Conservation (phyloP, 2,888 invertebrate genomes). For the Calliphora vomitoria region DNA sequence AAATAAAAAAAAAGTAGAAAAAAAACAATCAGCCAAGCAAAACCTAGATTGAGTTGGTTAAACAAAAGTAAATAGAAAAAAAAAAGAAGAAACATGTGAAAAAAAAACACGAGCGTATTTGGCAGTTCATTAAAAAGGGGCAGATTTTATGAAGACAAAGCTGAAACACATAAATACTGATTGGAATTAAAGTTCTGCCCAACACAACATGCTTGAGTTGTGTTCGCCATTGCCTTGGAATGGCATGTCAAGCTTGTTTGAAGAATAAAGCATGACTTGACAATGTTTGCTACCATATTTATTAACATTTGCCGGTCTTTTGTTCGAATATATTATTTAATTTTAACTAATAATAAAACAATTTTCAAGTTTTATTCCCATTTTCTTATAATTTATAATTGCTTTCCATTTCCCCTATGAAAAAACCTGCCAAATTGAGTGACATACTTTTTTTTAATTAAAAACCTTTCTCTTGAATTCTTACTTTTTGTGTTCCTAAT, state of each 20-base stretch:
- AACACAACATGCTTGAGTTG: too few species aligned
- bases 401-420: neutral
- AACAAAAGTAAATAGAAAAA: conserved; percentile 23
- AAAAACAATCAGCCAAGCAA: conserved; percentile 44
- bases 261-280: too few species aligned
- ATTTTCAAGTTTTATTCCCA: neutral
- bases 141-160: neutral
- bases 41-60: conserved; percentile 49
- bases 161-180: neutral
- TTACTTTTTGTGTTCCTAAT: conserved; percentile 27
- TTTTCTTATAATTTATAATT: neutral
- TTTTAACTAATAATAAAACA: too few species aligned
- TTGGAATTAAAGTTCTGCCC: neutral
- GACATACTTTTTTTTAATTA: conserved; percentile 19
- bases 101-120: conserved; percentile 1
- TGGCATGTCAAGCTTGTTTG: too few species aligned
- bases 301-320: too few species aligned
- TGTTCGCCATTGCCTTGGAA: too few species aligned
- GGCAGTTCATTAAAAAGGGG: neutral
- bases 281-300: too few species aligned
- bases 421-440: conserved; percentile 23
- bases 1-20: conserved; percentile 8
- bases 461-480: neutral
- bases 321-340: too few species aligned
- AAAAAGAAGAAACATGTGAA: conserved; percentile 14